Conservation (phyloP, 2,113 vertebrate species). For the Rattus rattus region DNA sequence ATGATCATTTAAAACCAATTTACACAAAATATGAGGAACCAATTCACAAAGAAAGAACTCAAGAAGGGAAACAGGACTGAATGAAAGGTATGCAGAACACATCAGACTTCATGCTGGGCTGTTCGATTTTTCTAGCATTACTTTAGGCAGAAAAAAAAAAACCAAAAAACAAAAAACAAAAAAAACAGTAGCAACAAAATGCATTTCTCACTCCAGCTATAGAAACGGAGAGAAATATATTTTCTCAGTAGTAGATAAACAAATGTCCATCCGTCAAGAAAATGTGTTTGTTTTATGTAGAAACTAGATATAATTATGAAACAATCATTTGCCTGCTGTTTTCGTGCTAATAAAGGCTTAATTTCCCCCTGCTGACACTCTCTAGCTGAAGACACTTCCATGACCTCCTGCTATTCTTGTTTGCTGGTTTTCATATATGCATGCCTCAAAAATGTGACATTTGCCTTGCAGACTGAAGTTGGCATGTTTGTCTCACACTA, state of each 20-base stretch:
- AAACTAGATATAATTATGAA: slow-evolving; percentile 61
- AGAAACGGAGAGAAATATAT: slow-evolving; percentile 38
- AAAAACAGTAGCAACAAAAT: neutral
- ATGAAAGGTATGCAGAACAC: slow-evolving; percentile 66
- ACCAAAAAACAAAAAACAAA: too few relatives aligned
- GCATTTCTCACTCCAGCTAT: neutral
- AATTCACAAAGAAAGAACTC: slow-evolving; percentile 76
- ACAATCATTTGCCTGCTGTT: slow-evolving; percentile 20
- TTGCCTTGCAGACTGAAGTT: slow-evolving; percentile 12
- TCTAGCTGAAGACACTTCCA: neutral
- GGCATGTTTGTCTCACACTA: neutral
- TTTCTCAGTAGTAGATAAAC: slow-evolving; percentile 56
- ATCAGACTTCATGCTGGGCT: neutral
- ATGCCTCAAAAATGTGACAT: neutral
- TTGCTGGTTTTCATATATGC: neutral
- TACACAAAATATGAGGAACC: slow-evolving; percentile 83
- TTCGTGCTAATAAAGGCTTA: slow-evolving; percentile 34
- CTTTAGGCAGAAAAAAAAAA: slow-evolving; percentile 4
- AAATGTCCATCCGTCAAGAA: slow-evolving; percentile 57
- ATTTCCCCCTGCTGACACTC: neutral
- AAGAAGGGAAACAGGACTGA: slow-evolving; percentile 76
- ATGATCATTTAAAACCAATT: slow-evolving; percentile 87
- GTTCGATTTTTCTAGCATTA: neutral
- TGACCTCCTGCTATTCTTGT: neutral
- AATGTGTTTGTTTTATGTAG: slow-evolving; percentile 43